These are phyloP conservation scores for Hymenopus coronatus DNA, from an alignment of 2,888 invertebrate species.

Conservation along the genomic window DNA sequence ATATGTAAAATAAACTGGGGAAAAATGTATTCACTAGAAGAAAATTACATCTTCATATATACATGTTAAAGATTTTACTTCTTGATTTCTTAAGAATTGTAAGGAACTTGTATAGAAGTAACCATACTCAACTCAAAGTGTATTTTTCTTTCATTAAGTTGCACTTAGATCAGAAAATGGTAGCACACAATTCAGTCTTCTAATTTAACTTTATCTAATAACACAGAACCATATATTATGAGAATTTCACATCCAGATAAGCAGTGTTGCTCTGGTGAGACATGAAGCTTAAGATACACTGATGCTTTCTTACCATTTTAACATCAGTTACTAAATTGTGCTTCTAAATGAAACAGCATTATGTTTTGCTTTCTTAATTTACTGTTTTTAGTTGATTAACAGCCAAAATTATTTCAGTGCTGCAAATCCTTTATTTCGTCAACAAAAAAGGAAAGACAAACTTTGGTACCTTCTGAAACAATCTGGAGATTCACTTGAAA, in stretches of 20 bases:
- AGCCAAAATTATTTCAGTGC: too few species aligned
- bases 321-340: neutral
- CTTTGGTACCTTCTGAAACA: too few species aligned
- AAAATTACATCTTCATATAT: neutral
- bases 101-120: neutral
- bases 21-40: neutral
- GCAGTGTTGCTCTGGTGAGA: neutral
- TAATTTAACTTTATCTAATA: too few species aligned
- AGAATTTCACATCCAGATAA: too few species aligned
- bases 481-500: neutral
- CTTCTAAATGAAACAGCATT: neutral
- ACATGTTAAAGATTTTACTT: neutral
- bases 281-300: neutral
- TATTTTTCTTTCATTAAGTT: neutral
- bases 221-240: too few species aligned
- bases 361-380: too few species aligned
- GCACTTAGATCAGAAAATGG: neutral
- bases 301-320: neutral
- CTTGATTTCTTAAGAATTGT: neutral
- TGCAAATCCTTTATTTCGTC: neutral
- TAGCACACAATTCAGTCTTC: too few species aligned
- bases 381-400: too few species aligned
- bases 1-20: neutral
- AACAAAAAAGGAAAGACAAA: neutral
- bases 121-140: neutral